These are phyloP conservation scores for Naja naja DNA, from an alignment of 2,113 vertebrate genomes.

Conservation along the genomic window DNA sequence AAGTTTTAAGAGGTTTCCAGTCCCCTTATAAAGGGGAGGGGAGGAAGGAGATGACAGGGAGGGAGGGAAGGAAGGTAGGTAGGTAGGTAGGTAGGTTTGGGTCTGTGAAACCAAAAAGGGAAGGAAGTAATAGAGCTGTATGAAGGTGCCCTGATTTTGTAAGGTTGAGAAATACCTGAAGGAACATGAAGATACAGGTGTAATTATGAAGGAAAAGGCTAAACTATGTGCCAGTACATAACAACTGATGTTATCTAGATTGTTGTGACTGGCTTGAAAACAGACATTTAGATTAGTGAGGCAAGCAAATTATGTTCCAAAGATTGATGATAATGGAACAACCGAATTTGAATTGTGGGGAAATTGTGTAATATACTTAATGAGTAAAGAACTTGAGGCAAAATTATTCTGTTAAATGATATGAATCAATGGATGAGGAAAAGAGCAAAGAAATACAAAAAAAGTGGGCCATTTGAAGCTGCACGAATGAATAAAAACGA, in stretches of 20 bases:
- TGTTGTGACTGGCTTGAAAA: not conserved
- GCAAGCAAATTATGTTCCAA: not conserved
- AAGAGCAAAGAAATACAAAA: not conserved
- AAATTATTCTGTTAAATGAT: not conserved
- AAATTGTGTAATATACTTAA: not conserved
- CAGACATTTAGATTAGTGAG: not conserved
- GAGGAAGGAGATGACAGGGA: too few species aligned
- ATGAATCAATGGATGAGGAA: not conserved
- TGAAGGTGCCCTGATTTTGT: not conserved
- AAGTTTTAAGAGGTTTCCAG: not conserved
- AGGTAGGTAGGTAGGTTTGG: not conserved
- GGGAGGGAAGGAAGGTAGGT: too few species aligned
- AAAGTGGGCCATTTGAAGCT: not conserved
- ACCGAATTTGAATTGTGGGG: not conserved
- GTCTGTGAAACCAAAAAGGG: not conserved
- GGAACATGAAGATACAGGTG: not conserved
- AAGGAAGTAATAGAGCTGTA: not conserved
- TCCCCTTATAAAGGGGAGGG: not conserved
- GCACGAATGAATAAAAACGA: not conserved
- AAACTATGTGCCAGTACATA: not conserved
- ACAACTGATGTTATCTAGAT: not conserved
- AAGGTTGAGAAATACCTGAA: not conserved
- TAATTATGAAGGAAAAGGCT: not conserved
- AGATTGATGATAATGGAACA: not conserved
- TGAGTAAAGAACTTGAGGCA: not conserved